Conservation (phyloP, 2,888 invertebrate species). For the Meghimatium bilineatum region DNA sequence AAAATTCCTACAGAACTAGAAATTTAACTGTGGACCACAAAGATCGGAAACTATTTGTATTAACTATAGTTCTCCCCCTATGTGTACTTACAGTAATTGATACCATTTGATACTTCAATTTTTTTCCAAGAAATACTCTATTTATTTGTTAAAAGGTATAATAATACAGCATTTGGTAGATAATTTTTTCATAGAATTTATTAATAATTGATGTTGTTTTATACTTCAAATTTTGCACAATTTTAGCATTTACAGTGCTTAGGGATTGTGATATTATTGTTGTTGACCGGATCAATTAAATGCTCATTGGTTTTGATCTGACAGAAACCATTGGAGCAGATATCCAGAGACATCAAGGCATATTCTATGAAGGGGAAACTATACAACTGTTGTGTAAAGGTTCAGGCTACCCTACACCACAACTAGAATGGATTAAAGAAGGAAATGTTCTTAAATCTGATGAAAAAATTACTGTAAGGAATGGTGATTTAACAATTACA, state of each 20-base stretch:
- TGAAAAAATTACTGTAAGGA: conserved; percentile 57
- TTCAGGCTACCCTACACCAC: conserved; percentile 67
- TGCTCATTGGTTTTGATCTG: not conserved
- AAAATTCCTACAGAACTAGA: too few species aligned
- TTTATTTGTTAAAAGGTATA: too few species aligned
- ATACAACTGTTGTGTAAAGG: conserved; percentile 66
- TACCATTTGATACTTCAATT: too few species aligned
- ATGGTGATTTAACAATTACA: conserved; percentile 62
- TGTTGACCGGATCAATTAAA: not conserved
- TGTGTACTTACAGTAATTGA: too few species aligned
- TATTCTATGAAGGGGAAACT: conserved; percentile 65
- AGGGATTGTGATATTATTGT: not conserved
- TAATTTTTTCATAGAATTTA: too few species aligned
- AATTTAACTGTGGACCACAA: too few species aligned
- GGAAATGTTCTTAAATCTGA: conserved; percentile 58
- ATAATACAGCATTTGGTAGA: too few species aligned
- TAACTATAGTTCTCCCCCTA: too few species aligned
- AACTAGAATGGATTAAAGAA: conserved; percentile 66
- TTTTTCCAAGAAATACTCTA: too few species aligned
- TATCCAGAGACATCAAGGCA: conserved; percentile 63
- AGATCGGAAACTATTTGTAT: too few species aligned
- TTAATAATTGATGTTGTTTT: not conserved
- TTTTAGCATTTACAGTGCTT: not conserved
- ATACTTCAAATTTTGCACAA: not conserved
- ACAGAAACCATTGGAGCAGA: conserved; percentile 66